phyloP scores from a whole-genome alignment of 2,113 vertebrate species.

The Hydrochoerus hydrochaeris region DNA sequence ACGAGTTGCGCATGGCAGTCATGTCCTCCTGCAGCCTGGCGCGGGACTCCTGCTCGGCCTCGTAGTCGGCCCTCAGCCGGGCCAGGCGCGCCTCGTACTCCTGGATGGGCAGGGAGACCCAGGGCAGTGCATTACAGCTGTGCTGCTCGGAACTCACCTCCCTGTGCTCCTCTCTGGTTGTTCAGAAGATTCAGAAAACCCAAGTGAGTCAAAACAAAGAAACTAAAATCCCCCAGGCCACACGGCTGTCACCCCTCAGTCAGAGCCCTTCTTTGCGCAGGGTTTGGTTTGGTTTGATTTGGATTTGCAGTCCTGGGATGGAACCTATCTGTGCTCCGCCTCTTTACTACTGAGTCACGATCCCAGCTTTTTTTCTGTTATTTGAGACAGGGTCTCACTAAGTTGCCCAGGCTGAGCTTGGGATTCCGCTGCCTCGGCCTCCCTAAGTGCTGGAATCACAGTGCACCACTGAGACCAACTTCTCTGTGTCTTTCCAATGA shows the following conservation, averaged over 20 bases:
- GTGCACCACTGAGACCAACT: neutral
- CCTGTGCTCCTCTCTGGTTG: neutral
- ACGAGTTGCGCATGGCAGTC: slow-evolving; percentile 87
- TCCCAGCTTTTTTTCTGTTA: neutral
- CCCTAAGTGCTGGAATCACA: neutral
- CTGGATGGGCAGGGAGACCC: slow-evolving; percentile 74
- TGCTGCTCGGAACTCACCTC: neutral
- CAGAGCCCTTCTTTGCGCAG: neutral
- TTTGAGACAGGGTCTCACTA: neutral
- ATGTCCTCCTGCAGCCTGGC: slow-evolving; percentile 91
- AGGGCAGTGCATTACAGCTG: accelerated
- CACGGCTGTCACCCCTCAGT: accelerated
- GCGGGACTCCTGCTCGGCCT: slow-evolving; percentile 90
- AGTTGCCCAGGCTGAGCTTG: neutral
- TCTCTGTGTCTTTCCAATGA: neutral
- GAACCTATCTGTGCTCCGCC: neutral
- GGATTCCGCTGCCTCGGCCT: neutral
- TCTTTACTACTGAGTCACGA: neutral
- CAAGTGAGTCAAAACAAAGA: neutral
- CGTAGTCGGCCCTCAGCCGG: slow-evolving; percentile 89
- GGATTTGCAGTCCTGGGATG: neutral
- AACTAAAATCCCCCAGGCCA: neutral
- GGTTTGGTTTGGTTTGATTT: neutral
- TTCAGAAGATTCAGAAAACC: neutral
- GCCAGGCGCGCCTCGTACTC: slow-evolving; percentile 91